phyloP scores from a whole-genome alignment of 2,113 vertebrate genomes.

The Erinaceus europaeus region DNA sequence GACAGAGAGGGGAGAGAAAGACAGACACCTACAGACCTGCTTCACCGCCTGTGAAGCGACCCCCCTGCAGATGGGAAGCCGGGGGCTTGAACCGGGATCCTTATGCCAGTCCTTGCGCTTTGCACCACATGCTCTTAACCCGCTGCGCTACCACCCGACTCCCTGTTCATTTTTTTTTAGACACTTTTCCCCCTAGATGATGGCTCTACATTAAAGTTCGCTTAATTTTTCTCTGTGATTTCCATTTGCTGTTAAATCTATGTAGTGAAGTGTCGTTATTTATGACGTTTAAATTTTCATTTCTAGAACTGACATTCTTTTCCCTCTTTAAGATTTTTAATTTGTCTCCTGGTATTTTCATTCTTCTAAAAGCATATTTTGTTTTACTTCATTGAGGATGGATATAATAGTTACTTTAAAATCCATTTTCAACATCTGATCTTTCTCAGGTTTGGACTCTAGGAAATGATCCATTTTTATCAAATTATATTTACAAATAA shows the following conservation, averaged over 20 bases:
- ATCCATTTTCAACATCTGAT: too few relatives aligned
- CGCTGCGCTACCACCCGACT: too few relatives aligned
- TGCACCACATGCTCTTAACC: too few relatives aligned
- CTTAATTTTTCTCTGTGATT: background rate
- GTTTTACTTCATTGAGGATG: background rate
- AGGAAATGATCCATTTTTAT: background rate
- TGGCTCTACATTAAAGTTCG: background rate
- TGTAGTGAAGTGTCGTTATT: background rate
- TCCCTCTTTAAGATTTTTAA: background rate
- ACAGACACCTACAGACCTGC: too few relatives aligned
- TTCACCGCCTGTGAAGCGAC: too few relatives aligned
- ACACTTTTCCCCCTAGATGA: background rate
- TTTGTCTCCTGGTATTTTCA: background rate
- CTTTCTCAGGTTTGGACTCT: background rate
- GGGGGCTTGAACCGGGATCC: too few relatives aligned
- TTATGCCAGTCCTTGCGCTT: too few relatives aligned
- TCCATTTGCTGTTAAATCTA: background rate
- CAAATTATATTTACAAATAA: background rate
- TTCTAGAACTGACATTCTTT: background rate
- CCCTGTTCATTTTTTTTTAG: too few relatives aligned
- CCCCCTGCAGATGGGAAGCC: too few relatives aligned
- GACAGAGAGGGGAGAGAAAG: too few relatives aligned
- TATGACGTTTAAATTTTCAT: background rate
- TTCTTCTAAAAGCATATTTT: constrained; percentile 6
- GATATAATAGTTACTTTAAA: too few relatives aligned